phyloP scores from a whole-genome alignment of 2,113 vertebrate genomes.

The Galeopterus variegatus region DNA sequence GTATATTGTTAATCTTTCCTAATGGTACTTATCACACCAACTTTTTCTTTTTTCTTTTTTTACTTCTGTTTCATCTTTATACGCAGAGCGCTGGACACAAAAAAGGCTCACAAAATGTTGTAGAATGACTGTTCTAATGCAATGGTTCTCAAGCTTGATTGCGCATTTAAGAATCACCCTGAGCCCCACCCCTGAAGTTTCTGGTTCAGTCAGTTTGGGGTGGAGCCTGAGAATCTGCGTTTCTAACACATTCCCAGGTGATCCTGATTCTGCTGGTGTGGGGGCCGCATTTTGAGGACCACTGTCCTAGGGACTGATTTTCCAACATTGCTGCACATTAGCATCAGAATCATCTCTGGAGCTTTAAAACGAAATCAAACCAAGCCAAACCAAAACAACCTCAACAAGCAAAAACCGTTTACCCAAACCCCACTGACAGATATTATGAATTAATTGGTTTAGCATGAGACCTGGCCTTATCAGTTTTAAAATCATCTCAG shows the following conservation, averaged over 20 bases:
- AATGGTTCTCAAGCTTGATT: background rate
- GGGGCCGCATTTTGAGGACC: background rate
- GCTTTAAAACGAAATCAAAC: background rate
- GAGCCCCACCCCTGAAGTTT: background rate
- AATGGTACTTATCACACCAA: background rate
- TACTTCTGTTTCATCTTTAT: background rate
- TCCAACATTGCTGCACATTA: background rate
- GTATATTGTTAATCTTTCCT: background rate
- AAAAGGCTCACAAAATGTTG: no score
- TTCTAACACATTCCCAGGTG: background rate
- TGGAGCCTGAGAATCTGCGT: background rate
- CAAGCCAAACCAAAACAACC: background rate
- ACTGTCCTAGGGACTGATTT: background rate
- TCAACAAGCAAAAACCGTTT: background rate
- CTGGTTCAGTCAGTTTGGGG: background rate
- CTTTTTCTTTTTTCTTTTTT: background rate
- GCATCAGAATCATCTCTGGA: background rate
- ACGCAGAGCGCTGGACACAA: background rate
- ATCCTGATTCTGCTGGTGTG: background rate
- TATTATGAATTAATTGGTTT: background rate
- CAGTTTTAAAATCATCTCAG: background rate
- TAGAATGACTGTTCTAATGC: no score
- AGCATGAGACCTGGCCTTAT: background rate
- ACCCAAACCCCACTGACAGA: background rate
- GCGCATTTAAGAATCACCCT: background rate